Base-by-base conservation (phyloP, 1,140 invertebrate genomes). In the Drosophila pruinosa region DNA sequence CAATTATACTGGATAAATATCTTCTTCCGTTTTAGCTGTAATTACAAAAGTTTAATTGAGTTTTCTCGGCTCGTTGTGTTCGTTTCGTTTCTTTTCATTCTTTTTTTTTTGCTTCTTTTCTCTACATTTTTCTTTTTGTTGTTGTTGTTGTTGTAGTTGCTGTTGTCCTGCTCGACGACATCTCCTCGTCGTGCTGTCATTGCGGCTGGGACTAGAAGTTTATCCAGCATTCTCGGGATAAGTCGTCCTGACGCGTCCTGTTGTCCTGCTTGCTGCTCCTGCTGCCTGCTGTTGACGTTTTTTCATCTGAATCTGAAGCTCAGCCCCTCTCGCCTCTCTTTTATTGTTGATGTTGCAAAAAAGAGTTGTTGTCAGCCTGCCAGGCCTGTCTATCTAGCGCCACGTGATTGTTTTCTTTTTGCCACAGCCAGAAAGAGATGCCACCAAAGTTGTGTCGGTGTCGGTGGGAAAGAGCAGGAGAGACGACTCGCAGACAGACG, bases 31-130 rank as follows among this genome's bases (percentile, higher is more conserved):
- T 90, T 90, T 90, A 90, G 89, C 89, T 90, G 89, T 90, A 90
- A 90, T 90, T 90, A 90, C 89, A 90, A 90, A 90, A 90, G 89
- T 90, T 90, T 90, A 90, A 90, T 90, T 90, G 89, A 90, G 89
- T 90, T 90, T 90, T 90, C 89, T 89, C 89, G 80, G 78, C 83
- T 90, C 75, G 81, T 89, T 86, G 81, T 85, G 81, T 86, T 77
- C 61, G 52, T 69, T 63, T 69, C 48, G 21, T 64, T 69, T 50
- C 21, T 38, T 38, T 61, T 17, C 24, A 8, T 45, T 53, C 48
- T 70, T n/a, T 56, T 15, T 39, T 48, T 75, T 53, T 52, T 71
- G 31, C 57, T 36, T 50, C 59, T 26, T 26, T 50, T 5, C 36
- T 36, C 59, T 72, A 38, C 36, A 24, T 59, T 47, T 39, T 53